A percentile compares a stretch with the other conserved stretches of the same genome.
Conservation (phyloP, 2,888 invertebrate genomes). For the Phortica okadai region DNA sequence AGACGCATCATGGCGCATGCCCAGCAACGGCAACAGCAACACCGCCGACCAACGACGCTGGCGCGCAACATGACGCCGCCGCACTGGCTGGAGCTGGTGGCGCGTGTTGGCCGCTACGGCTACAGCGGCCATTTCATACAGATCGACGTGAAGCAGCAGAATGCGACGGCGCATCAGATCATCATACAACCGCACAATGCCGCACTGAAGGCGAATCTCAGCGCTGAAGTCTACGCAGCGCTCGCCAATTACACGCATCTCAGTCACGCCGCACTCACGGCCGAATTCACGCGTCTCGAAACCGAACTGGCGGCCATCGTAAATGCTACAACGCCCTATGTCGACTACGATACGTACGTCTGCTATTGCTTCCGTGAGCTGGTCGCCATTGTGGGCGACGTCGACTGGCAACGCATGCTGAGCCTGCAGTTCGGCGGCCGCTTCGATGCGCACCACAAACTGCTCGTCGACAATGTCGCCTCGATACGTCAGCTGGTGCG, state of each 20-base stretch:
- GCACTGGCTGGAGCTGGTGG: constrained; percentile 60
- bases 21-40: constrained; percentile 25
- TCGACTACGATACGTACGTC: constrained; percentile 53
- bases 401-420: constrained; percentile 60
- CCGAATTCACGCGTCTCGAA: constrained; percentile 55
- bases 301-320: constrained; percentile 46
- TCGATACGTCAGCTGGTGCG: constrained; percentile 49
- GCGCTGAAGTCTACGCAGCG: constrained; percentile 50
- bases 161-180: constrained; percentile 57
- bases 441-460: constrained; percentile 46
- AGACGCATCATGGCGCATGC: constrained; percentile 44
- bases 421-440: constrained; percentile 51
- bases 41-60: not conserved
- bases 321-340: constrained; percentile 35
- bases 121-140: constrained; percentile 62
- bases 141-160: constrained; percentile 55
- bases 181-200: constrained; percentile 59
- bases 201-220: constrained; percentile 50
- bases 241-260: constrained; percentile 41
- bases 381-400: constrained; percentile 35
- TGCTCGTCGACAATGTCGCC: constrained; percentile 56
- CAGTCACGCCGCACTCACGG: constrained; percentile 35
- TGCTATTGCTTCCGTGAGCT: constrained; percentile 50
- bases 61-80: not conserved
- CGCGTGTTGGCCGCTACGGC: constrained; percentile 61